A percentile compares a stretch with the other conserved stretches of the same genome.
These are phyloP conservation scores for Tenthredo livida DNA, from an alignment of 2,888 invertebrate genomes.

Conservation along the genomic window DNA sequence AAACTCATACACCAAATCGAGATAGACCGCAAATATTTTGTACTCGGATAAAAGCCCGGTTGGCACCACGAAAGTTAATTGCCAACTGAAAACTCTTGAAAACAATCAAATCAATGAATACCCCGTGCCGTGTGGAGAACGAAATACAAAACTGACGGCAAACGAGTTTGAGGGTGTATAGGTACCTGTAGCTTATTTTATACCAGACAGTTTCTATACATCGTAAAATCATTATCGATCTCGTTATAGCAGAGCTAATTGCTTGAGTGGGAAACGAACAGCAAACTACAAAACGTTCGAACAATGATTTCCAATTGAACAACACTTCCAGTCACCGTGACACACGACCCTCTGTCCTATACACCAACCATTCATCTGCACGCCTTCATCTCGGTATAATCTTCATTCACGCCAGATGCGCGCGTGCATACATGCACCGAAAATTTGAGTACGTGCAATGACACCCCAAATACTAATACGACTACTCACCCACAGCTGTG, in stretches of 20 bases:
- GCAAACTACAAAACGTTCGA: slow-evolving; percentile 13
- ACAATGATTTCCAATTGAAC: slow-evolving; percentile 39
- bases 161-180: neutral
- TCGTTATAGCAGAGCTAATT: neutral
- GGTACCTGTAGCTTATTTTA: slow-evolving; percentile 7
- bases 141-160: neutral
- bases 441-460: neutral
- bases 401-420: neutral
- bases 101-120: slow-evolving; percentile 12
- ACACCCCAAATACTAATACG: neutral
- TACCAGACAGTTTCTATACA: neutral
- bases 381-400: neutral
- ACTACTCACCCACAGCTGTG: slow-evolving; percentile 33
- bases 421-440: neutral
- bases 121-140: neutral
- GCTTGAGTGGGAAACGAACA: neutral
- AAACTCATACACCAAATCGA: neutral
- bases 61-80: neutral
- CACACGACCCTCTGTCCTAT: neutral
- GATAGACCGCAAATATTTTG: neutral
- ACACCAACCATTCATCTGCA: neutral
- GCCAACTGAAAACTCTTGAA: slow-evolving; percentile 1
- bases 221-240: slow-evolving; percentile 8
- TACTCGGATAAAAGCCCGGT: neutral
- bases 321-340: neutral